Conservation (phyloP, 2,888 invertebrate genomes). For the Noctua pronuba region DNA sequence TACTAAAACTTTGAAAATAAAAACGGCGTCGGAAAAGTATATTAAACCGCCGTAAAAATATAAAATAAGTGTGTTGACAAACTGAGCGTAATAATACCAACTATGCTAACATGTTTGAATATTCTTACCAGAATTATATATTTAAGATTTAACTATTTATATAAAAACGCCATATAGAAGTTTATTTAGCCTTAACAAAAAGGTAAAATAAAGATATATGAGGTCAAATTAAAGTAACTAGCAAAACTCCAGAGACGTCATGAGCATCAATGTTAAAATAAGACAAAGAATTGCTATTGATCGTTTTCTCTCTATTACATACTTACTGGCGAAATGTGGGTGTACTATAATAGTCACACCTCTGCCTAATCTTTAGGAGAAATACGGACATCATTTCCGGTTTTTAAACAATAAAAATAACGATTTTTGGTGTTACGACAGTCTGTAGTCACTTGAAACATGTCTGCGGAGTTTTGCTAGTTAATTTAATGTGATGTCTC, state of each 20-base stretch:
- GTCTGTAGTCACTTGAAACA: background rate
- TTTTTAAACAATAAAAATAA: background rate
- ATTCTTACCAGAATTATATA: constrained; percentile 40
- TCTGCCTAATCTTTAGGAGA: background rate
- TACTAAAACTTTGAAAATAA: constrained; percentile 7
- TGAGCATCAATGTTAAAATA: background rate
- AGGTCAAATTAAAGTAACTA: constrained; percentile 1
- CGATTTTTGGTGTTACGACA: background rate
- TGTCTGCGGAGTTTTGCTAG: background rate
- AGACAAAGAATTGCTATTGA: background rate
- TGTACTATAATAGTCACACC: background rate
- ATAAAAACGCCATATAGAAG: constrained; percentile 16
- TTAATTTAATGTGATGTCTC: background rate
- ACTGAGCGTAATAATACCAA: constrained; percentile 31
- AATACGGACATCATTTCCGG: background rate
- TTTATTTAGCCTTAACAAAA: background rate
- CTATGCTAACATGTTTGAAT: constrained; percentile 27
- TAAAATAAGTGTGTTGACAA: constrained; percentile 18
- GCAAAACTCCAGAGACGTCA: background rate
- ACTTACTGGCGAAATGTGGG: background rate
- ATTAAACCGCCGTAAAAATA: constrained; percentile 6
- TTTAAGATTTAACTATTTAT: constrained; percentile 27
- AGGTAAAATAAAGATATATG: constrained; percentile 17
- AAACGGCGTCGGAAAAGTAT: constrained; percentile 13
- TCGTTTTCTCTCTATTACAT: too few relatives aligned